Conservation (phyloP, 1,140 invertebrate species). For the Hetaerina americana region DNA sequence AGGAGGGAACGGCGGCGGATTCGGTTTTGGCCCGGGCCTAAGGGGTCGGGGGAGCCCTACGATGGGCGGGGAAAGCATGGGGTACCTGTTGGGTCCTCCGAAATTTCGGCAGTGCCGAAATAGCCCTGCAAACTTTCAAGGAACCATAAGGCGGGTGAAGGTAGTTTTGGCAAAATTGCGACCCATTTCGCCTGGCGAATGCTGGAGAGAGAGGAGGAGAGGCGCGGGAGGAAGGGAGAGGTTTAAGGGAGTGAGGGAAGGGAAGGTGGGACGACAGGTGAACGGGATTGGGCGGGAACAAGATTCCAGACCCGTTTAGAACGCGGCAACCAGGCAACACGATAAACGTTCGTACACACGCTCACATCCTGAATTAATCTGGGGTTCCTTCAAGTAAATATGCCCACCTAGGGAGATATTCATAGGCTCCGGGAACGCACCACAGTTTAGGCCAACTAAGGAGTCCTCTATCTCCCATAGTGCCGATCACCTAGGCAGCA, state of each 20-base stretch:
- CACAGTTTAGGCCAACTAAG: no score
- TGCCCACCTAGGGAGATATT: no score
- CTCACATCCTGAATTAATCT: no score
- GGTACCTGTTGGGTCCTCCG: not conserved
- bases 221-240: no score
- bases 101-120: not conserved
- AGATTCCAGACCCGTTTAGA: not conserved
- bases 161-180: not conserved
- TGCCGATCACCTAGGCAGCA: no score
- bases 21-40: not conserved
- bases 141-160: not conserved
- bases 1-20: no score
- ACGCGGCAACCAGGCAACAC: not conserved
- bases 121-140: not conserved
- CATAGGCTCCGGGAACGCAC: no score
- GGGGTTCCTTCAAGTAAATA: no score
- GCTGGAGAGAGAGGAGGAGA: not conserved
- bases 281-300: not conserved
- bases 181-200: not conserved
- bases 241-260: not conserved
- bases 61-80: not conserved
- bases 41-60: not conserved
- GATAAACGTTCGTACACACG: no score
- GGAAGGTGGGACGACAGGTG: not conserved
- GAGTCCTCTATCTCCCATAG: no score